Conservation (phyloP, 2,888 invertebrate genomes). For the Chymomyza fuscimana region DNA sequence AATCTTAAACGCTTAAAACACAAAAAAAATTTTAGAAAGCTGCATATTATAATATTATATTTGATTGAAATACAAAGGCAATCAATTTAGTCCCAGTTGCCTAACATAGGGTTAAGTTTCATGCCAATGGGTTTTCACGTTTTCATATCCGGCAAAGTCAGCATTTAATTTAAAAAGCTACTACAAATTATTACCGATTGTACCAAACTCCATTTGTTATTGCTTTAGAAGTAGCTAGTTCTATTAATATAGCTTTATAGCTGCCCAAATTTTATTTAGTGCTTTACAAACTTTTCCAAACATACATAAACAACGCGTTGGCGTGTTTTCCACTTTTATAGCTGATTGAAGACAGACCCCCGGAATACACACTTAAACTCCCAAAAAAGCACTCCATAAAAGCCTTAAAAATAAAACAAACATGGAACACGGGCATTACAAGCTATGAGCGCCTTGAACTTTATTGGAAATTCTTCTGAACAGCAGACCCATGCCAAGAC, state of each 20-base stretch:
- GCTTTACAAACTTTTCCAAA: slow-evolving; percentile 59
- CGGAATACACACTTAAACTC: not conserved
- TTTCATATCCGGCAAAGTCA: not conserved
- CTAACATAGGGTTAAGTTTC: not conserved
- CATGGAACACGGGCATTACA: slow-evolving; percentile 36
- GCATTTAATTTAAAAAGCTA: not conserved
- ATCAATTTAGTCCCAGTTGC: not conserved
- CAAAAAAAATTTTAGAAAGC: too few species aligned
- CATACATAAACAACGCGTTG: slow-evolving; percentile 63
- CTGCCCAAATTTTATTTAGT: slow-evolving; percentile 24
- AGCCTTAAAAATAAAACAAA: slow-evolving; percentile 63
- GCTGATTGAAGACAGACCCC: slow-evolving; percentile 5
- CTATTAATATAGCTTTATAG: slow-evolving; percentile 2
- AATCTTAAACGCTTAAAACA: too few species aligned
- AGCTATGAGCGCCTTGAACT: slow-evolving; percentile 66
- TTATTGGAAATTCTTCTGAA: slow-evolving; percentile 32
- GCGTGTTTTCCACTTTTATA: slow-evolving; percentile 1
- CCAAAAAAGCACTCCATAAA: slow-evolving; percentile 14
- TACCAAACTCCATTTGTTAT: not conserved
- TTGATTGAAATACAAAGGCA: too few species aligned
- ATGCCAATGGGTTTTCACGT: not conserved
- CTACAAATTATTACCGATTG: not conserved
- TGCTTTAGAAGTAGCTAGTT: not conserved
- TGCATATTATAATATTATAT: too few species aligned
- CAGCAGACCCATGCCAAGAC: slow-evolving; percentile 53